These are phyloP conservation scores for Brachionus calyciflorus DNA, from an alignment of 1,140 invertebrate genomes.

Conservation along the genomic window DNA sequence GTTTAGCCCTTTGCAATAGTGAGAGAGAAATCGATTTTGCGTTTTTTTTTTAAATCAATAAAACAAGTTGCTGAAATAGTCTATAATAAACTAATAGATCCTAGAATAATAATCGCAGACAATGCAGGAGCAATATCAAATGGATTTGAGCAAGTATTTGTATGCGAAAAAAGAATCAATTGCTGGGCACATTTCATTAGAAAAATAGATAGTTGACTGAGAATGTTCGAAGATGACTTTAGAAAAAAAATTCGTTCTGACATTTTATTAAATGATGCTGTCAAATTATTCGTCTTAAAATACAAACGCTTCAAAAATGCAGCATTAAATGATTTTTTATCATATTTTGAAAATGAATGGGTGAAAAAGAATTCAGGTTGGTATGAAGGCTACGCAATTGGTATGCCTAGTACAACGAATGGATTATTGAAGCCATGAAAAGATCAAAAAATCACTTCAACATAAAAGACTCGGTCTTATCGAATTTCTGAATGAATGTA, in stretches of 20 bases:
- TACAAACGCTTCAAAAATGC: too few relatives aligned
- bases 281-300: too few relatives aligned
- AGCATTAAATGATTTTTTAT: too few relatives aligned
- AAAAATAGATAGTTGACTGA: neutral
- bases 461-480: neutral
- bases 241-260: too few relatives aligned
- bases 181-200: neutral
- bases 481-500: neutral
- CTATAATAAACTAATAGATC: neutral
- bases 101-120: neutral
- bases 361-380: neutral
- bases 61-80: neutral
- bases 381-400: neutral
- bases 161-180: constrained; percentile 13
- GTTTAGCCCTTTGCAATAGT: neutral
- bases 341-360: too few relatives aligned
- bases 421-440: neutral
- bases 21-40: constrained; percentile 1
- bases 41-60: neutral
- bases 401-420: neutral
- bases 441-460: neutral
- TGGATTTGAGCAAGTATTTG: constrained; percentile 15
- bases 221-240: too few relatives aligned
- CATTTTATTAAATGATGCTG: too few relatives aligned
- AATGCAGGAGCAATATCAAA: neutral